Evolutionary conservation across 2,797 vertebrate genomes (phyloP).

Genomic region (Pteronotus mesoamericanus): DNA sequence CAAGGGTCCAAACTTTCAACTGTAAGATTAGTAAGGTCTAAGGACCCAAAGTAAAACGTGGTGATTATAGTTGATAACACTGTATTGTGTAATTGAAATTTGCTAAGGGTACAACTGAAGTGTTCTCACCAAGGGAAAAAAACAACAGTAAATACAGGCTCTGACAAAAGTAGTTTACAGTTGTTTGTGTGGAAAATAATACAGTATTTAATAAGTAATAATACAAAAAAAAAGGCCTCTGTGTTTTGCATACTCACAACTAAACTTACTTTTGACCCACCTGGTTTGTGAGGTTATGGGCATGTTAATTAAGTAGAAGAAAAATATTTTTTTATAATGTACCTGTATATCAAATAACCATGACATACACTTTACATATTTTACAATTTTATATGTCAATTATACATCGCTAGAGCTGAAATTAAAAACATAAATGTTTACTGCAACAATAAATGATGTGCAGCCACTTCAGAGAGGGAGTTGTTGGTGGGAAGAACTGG

Average conservation of each 20-base stretch:
- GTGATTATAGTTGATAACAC: not conserved
- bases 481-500: not conserved
- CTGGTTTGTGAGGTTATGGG: not conserved
- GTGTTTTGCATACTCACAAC: not conserved
- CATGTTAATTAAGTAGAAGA: too few species aligned
- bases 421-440: not conserved
- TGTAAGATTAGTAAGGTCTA: not conserved
- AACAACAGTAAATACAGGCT: not conserved
- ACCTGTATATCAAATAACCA: not conserved
- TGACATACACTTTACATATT: not conserved
- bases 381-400: not conserved
- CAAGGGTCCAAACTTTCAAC: not conserved
- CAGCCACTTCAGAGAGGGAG: not conserved
- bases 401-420: not conserved
- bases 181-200: not conserved
- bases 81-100: not conserved
- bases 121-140: not conserved
- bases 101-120: not conserved
- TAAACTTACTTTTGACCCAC: not conserved
- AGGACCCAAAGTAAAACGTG: not conserved
- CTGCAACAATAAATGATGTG: not conserved
- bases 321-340: not conserved
- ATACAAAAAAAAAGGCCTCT: not conserved
- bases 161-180: not conserved
- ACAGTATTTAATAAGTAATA: not conserved